Evolutionary conservation across 2,113 vertebrate genomes (phyloP).

Genomic region (Poeciliopsis prolifica): DNA sequence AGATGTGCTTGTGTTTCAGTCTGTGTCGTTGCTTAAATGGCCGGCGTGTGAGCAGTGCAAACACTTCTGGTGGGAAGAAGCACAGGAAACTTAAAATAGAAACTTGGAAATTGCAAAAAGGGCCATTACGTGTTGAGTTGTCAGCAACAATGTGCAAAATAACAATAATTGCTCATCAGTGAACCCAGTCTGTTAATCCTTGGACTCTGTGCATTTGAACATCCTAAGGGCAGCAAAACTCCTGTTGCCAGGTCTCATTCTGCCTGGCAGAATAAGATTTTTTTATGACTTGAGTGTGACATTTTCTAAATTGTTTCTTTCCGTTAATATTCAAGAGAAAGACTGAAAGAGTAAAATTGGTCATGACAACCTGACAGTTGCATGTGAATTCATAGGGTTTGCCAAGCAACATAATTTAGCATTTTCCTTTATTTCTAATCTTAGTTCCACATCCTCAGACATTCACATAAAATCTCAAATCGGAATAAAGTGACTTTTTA

Average conservation of each 20-base stretch:
- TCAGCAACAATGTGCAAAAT: slow-evolving; percentile 23
- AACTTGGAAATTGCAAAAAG: no score
- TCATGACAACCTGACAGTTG: slow-evolving; percentile 24
- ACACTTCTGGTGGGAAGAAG: slow-evolving; percentile 42
- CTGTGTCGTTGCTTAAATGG: slow-evolving; percentile 23
- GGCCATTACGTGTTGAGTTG: not conserved
- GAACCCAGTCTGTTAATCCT: slow-evolving; percentile 22
- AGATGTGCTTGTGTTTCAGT: no score
- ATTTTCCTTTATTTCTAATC: not conserved
- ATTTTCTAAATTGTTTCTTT: no score
- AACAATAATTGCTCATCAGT: slow-evolving; percentile 6
- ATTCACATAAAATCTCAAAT: not conserved
- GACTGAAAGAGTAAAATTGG: slow-evolving; percentile 9
- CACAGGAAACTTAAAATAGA: not conserved
- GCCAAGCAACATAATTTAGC: slow-evolving; percentile 22
- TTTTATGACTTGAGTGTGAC: not conserved
- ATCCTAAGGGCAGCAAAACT: not conserved
- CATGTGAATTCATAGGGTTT: slow-evolving; percentile 17
- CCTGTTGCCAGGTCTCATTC: slow-evolving; percentile 1
- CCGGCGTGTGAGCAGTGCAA: slow-evolving; percentile 40
- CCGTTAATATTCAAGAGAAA: not conserved
- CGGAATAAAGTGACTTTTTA: slow-evolving; percentile 39
- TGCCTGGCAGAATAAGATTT: slow-evolving; percentile 5
- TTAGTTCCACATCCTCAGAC: not conserved
- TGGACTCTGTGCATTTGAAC: slow-evolving; percentile 5